Evolutionary conservation across 1,140 invertebrate species (phyloP), one percentile per base, ranked within the genome.

Genomic region (Hestina assimilis): DNA sequence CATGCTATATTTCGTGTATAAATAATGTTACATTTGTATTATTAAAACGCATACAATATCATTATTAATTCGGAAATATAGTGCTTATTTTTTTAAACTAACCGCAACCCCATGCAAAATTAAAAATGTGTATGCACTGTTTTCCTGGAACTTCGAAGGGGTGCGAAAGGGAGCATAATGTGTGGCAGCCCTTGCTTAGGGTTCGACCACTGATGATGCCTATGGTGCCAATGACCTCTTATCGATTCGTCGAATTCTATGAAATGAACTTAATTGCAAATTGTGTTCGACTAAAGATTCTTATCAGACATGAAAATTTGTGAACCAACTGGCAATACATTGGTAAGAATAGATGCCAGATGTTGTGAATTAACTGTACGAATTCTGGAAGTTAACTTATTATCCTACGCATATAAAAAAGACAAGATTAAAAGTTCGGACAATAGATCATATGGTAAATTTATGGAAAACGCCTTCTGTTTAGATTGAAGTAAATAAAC

Each of bases 151-250:
- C 74, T 67, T 64, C 57, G 59, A 73, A 70, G 73, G 74, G 73
- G 65, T 67, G 77, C 75, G 64, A 71, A 63, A 54, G 68, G 73
- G 64, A 75, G 66, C 59, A 73, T 79, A 78, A 79, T 79, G 71
- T 75, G 69, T 72, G 70, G 70, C 70, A 69, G 68, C 75, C 79
- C 74, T 82, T 72, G 65, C 59, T 72, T 65, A 76, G 80, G 79
- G 80, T 76, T 78, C 73, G 63, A 75, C 69, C 77, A 78, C 69
- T 59, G 69, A 73, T 82, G 75, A 77, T 80, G 75, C 75, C 72
- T 80, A 82, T 76, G 64, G 79, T 80, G 83, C 71, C 78, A 75
- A 83, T 83, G 80, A 86, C 79, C 80, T 64, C 77, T 38, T 83
- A 86, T 83, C 83, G 83, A 86, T 86, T 83, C 59, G 65, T 52